These are phyloP conservation scores for Ectemnius cavifrons DNA, from an alignment of 2,888 invertebrate species.

Conservation along the genomic window DNA sequence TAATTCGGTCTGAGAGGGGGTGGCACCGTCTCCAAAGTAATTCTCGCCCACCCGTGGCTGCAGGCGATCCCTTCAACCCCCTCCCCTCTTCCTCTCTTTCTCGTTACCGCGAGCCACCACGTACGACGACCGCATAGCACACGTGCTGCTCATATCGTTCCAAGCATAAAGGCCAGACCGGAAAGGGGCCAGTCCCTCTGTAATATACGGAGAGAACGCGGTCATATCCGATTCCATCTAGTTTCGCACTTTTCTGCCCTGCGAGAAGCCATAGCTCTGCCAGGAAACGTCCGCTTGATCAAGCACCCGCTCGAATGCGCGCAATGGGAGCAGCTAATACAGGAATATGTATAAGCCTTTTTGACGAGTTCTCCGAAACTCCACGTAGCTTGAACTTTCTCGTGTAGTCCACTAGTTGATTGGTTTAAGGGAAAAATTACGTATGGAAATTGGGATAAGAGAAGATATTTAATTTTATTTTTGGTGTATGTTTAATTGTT, in stretches of 20 bases:
- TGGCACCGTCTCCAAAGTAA: constrained; percentile 69
- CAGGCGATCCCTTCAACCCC: constrained; percentile 14
- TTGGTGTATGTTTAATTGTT: no score
- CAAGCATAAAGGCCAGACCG: constrained; percentile 46
- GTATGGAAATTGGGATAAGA: no score
- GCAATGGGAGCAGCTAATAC: background rate
- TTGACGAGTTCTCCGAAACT: no score
- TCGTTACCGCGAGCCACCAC: constrained; percentile 59
- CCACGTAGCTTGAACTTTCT: no score
- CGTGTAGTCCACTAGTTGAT: no score
- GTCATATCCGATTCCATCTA: constrained; percentile 61
- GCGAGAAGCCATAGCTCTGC: constrained; percentile 14
- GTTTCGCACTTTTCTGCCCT: constrained; percentile 30
- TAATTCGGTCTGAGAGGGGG: constrained; percentile 67
- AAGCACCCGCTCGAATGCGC: background rate
- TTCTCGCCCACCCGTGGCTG: constrained; percentile 63
- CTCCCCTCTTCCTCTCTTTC: constrained; percentile 2
- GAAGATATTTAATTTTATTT: no score
- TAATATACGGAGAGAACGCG: constrained; percentile 60
- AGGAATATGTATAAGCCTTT: no score
- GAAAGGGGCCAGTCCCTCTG: constrained; percentile 55
- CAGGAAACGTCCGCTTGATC: constrained; percentile 13
- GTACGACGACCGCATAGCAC: constrained; percentile 64
- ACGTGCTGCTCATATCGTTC: constrained; percentile 72
- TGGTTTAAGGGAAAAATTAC: no score